Evolutionary conservation across 2,888 invertebrate species (phyloP).

Genomic region (Plutella xylostella): DNA sequence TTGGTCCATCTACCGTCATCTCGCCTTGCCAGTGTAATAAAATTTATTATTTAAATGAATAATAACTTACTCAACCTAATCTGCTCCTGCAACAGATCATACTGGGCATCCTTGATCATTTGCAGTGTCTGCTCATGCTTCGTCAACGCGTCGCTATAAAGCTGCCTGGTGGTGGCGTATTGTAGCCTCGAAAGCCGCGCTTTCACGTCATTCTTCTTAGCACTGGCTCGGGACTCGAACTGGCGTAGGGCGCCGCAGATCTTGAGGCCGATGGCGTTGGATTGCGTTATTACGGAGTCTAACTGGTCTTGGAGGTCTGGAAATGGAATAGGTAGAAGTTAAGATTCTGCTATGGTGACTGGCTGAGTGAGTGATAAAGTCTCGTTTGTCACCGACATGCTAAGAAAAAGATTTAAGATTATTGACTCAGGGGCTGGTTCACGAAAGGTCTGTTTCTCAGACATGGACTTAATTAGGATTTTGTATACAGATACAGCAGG

Average conservation of each 20-base stretch:
- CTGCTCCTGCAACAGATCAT: conserved; percentile 66
- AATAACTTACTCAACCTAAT: conserved; percentile 58
- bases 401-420: no score
- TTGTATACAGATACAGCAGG: no score
- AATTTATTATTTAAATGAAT: not conserved
- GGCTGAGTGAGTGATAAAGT: no score
- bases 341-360: not conserved
- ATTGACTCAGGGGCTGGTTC: no score
- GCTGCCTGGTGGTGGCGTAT: conserved; percentile 46
- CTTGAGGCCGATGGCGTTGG: conserved; percentile 61
- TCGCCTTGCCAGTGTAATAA: no score
- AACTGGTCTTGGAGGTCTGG: conserved; percentile 72
- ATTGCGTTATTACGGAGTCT: conserved; percentile 65
- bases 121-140: conserved; percentile 65
- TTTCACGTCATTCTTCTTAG: conserved; percentile 20
- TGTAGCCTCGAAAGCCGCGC: conserved; percentile 60
- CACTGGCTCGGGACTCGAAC: conserved; percentile 36
- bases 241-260: conserved; percentile 67
- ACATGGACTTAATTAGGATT: no score
- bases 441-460: no score
- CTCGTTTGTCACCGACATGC: no score
- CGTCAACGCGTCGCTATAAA: conserved; percentile 57
- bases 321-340: not conserved
- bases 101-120: conserved; percentile 61
- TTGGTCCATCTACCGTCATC: no score